Conservation (phyloP, 2,888 invertebrate species). For the Pocota personata region DNA sequence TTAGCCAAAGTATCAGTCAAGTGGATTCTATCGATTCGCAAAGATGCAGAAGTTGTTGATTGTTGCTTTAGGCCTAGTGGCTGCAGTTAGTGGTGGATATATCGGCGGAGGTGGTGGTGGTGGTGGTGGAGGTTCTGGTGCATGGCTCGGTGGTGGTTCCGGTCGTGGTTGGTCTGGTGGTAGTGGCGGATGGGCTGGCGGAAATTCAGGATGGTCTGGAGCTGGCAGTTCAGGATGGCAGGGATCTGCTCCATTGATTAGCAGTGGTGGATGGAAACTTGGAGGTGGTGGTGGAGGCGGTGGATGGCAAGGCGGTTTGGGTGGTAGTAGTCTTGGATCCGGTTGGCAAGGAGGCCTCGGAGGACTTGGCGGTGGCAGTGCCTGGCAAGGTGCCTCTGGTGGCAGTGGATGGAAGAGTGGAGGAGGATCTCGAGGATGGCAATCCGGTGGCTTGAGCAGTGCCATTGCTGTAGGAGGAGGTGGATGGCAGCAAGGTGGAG, state of each 20-base stretch:
- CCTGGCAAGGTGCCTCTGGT: constrained; percentile 34
- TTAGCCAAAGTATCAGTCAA: constrained; percentile 65
- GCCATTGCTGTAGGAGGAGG: constrained; percentile 55
- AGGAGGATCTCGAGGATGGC: constrained; percentile 42
- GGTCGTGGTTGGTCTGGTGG: constrained; percentile 69
- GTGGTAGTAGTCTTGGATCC: constrained; percentile 62
- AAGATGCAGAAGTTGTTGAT: constrained; percentile 71
- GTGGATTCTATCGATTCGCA: constrained; percentile 68
- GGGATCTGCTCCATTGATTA: constrained; percentile 23
- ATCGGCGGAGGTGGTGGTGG: constrained; percentile 51
- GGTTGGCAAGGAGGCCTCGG: constrained; percentile 67
- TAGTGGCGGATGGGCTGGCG: constrained; percentile 75
- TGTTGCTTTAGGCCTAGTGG: constrained; percentile 66
- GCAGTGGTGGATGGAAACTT: constrained; percentile 55
- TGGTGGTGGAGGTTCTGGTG: constrained; percentile 51
- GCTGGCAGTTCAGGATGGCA: constrained; percentile 36
- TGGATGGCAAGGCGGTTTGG: constrained; percentile 43
- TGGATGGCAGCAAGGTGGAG: constrained; percentile 62
- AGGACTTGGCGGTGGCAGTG: constrained; percentile 71
- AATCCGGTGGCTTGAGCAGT: constrained; percentile 65
- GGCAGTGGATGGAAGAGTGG: constrained; percentile 40
- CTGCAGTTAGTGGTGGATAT: constrained; percentile 53
- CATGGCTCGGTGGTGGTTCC: constrained; percentile 74
- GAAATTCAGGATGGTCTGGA: constrained; percentile 50
- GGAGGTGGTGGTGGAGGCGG: constrained; percentile 56